These are phyloP conservation scores for Leptinotarsa peninsularis DNA, from an alignment of 2,888 invertebrate genomes.

Conservation along the genomic window DNA sequence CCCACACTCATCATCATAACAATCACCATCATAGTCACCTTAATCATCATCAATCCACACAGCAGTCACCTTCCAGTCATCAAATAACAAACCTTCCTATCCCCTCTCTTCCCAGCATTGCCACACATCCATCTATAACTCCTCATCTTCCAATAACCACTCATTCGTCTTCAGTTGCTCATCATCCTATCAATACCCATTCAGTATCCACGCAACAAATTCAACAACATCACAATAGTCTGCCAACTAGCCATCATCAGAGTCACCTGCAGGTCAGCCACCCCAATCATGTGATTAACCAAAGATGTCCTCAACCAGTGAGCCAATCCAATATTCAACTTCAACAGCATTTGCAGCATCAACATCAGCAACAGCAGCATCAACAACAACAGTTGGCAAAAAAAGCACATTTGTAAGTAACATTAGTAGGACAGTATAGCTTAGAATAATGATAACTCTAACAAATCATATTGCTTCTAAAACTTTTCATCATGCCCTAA, in stretches of 20 bases:
- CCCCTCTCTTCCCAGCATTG: slow-evolving; percentile 43
- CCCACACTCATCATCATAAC: slow-evolving; percentile 28
- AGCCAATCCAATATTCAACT: slow-evolving; percentile 31
- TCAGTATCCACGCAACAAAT: slow-evolving; percentile 17
- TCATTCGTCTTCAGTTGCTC: slow-evolving; percentile 21
- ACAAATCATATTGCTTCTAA: too few relatives aligned
- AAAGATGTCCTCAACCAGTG: slow-evolving; percentile 37
- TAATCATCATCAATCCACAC: slow-evolving; percentile 4
- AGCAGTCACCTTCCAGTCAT: slow-evolving; percentile 34
- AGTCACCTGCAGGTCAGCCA: slow-evolving; percentile 43
- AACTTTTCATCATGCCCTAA: too few relatives aligned
- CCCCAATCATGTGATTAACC: slow-evolving; percentile 11
- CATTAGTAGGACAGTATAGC: background rate
- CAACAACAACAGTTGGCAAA: slow-evolving; percentile 61
- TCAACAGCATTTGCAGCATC: slow-evolving; percentile 45
- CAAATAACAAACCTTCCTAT: slow-evolving; percentile 47
- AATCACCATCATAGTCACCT: slow-evolving; percentile 25
- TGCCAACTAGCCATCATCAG: slow-evolving; percentile 27
- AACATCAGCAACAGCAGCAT: slow-evolving; percentile 43
- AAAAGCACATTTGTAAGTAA: slow-evolving; percentile 64
- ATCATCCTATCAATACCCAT: slow-evolving; percentile 10
- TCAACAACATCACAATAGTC: slow-evolving; percentile 36
- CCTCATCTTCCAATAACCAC: slow-evolving; percentile 12
- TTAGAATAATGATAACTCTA: too few relatives aligned
- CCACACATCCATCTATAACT: slow-evolving; percentile 15